phyloP scores from a whole-genome alignment of 2,113 vertebrate genomes.

The Aldabrachelys gigantea region DNA sequence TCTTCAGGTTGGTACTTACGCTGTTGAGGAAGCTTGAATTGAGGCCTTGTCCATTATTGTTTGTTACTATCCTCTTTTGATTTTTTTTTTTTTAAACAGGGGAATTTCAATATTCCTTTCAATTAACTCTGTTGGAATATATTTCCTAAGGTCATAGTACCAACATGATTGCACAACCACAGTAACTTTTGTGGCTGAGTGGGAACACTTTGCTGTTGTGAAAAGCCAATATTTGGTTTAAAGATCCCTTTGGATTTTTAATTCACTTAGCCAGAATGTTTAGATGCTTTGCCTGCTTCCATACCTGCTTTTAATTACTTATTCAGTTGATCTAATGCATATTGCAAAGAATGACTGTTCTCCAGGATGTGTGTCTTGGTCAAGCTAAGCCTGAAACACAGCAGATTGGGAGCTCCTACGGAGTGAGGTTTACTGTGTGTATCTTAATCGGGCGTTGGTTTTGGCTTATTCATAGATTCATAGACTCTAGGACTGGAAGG shows the following conservation, averaged over 20 bases:
- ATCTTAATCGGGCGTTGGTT: neutral
- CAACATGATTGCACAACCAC: conserved; percentile 67
- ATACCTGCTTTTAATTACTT: neutral
- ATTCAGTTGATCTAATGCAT: neutral
- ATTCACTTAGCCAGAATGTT: conserved; percentile 47
- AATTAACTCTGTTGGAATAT: conserved; percentile 62
- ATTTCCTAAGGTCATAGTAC: conserved; percentile 68
- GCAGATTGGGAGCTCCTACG: neutral
- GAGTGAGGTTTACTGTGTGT: neutral
- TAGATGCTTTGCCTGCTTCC: neutral
- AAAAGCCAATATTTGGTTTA: conserved; percentile 65
- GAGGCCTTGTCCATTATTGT: neutral
- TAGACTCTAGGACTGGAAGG: too few relatives aligned
- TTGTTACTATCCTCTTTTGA: conserved; percentile 4
- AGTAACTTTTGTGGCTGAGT: conserved; percentile 61
- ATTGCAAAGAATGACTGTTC: fast-evolving
- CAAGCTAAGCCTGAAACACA: neutral
- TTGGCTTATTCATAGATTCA: neutral
- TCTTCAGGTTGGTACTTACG: neutral
- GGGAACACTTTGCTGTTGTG: conserved; percentile 66
- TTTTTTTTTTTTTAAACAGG: neutral
- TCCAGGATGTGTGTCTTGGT: neutral
- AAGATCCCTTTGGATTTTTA: conserved; percentile 61
- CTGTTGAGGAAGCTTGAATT: neutral
- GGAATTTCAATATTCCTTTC: conserved; percentile 66